Percentiles rank a stretch among this genome's conserved stretches.
Evolutionary conservation across 2,113 vertebrate species (phyloP).

Genomic region (Gadus macrocephalus): DNA sequence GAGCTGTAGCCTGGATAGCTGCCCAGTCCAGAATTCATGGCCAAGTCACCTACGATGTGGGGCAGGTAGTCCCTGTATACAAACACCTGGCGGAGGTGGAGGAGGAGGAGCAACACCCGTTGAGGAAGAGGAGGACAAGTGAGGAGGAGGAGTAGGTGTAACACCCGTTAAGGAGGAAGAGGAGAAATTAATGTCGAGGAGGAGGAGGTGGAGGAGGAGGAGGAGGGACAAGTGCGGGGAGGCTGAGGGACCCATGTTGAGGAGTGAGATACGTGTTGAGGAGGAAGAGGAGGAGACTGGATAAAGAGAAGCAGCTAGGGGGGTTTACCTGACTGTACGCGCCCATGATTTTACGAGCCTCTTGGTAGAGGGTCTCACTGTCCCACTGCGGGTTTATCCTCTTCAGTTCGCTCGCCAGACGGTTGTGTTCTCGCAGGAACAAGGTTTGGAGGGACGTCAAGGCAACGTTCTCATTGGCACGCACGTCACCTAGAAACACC

Average conservation of each 20-base stretch:
- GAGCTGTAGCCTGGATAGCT: slow-evolving; percentile 68
- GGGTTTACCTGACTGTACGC: slow-evolving; percentile 69
- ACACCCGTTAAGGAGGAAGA: no score
- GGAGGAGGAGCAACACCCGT: no score
- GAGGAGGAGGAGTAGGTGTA: no score
- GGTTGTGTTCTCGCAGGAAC: slow-evolving; percentile 77
- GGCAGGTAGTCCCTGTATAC: slow-evolving; percentile 84
- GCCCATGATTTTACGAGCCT: slow-evolving; percentile 74
- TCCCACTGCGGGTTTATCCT: slow-evolving; percentile 67
- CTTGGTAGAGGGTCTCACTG: slow-evolving; percentile 72
- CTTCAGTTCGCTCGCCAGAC: slow-evolving; percentile 64
- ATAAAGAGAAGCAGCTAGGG: no score
- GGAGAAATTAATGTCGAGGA: no score
- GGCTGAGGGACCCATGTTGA: no score
- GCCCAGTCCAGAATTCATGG: slow-evolving; percentile 56
- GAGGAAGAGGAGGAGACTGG: no score
- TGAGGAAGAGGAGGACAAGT: no score
- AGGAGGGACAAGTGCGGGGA: no score
- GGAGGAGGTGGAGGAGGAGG: no score
- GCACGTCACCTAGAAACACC: slow-evolving; percentile 60
- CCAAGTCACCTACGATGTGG: slow-evolving; percentile 61
- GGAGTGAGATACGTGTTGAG: no score
- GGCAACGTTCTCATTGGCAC: slow-evolving; percentile 70
- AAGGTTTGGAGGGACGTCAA: slow-evolving; percentile 71
- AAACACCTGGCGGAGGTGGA: slow-evolving; percentile 70